Base-by-base conservation (phyloP, 2,797 vertebrate genomes). In the Echeneis naucrates region DNA sequence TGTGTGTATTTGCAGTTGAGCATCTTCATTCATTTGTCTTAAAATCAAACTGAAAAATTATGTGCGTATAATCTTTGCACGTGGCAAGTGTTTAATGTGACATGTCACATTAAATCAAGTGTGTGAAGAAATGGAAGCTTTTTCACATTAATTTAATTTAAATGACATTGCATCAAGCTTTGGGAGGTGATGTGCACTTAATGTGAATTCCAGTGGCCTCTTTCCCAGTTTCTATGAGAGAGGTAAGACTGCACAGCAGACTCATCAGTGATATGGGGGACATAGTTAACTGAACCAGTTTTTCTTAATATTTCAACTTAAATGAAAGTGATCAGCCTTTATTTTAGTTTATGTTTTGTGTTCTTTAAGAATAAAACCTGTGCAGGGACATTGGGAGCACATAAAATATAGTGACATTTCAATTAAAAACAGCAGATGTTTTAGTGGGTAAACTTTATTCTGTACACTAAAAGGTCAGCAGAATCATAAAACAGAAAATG, bases 381-480 rank as follows among this genome's bases (percentile, higher is more conserved):
- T 8, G 12, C n/a, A 24, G 45, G 14, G 7, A 17, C 58, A 35
- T 53, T 19, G 8, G 9, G 40, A 24, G 45, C 4, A 5, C 10
- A 19, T 30, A 19, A 3, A 70, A 1, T 23, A 27, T 17, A 30
- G n/a, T 17, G 4, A 10, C 8, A 42, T 47, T 52, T 59, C 8
- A 55, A 42, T 53, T 13, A 4, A 42, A 51, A 45, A 35, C 40
- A 42, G 13, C 59, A 66, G 32, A 45, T 42, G 13, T 47, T 57
- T 87, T 86, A 90, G 89, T 93, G 76, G 84, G 75, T 78, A 68
- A 77, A 61, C 55, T 94, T 92, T 94, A 90, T 92, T 92, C 86
- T 92, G 88, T 90, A 89, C 91, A 93, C 84, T 88, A 91, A 65
- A 44, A 66, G 77, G 72, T 90, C 89, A 92, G 75, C 59, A 84